A percentile compares a stretch with the other conserved stretches of the same genome.
Conservation (phyloP, 1,140 invertebrate genomes). For the Phocides pigmalion region DNA sequence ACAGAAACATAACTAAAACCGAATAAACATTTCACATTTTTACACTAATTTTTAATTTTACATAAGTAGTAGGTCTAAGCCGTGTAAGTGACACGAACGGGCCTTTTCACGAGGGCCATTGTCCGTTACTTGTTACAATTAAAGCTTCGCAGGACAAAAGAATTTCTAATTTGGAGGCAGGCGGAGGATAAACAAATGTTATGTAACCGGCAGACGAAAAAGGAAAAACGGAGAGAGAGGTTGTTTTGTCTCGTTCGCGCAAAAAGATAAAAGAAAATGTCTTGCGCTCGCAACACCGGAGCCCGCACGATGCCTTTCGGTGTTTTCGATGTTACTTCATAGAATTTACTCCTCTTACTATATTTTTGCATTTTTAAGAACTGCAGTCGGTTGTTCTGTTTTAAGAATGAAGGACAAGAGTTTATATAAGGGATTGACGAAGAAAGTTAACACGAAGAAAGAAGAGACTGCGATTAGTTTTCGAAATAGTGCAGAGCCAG, state of each 20-base stretch:
- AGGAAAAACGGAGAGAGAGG: constrained; percentile 50
- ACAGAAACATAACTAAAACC: too few species aligned
- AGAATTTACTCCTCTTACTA: too few species aligned
- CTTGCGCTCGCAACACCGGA: constrained; percentile 8
- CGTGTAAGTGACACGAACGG: constrained; percentile 22
- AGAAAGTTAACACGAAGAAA: too few species aligned
- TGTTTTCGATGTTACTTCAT: constrained; percentile 46
- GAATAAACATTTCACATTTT: constrained; percentile 5
- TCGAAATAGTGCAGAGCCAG: too few species aligned
- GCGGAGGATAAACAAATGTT: constrained; percentile 70
- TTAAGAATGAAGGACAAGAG: too few species aligned
- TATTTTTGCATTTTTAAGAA: too few species aligned
- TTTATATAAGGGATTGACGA: too few species aligned
- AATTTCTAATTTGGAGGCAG: constrained; percentile 73
- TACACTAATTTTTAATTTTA: constrained; percentile 24
- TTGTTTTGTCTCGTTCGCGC: constrained; percentile 45
- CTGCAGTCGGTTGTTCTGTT: too few species aligned
- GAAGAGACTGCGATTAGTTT: too few species aligned
- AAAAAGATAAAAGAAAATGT: constrained; percentile 38
- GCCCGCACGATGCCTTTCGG: background rate
- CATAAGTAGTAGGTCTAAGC: constrained; percentile 27
- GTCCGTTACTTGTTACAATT: constrained; percentile 68
- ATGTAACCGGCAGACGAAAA: constrained; percentile 64
- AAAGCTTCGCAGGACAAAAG: constrained; percentile 68
- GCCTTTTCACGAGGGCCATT: constrained; percentile 52